Base-by-base conservation (phyloP, 37 sponge, comb jelly and placozoan species). In the Aplysina aerophoba region DNA sequence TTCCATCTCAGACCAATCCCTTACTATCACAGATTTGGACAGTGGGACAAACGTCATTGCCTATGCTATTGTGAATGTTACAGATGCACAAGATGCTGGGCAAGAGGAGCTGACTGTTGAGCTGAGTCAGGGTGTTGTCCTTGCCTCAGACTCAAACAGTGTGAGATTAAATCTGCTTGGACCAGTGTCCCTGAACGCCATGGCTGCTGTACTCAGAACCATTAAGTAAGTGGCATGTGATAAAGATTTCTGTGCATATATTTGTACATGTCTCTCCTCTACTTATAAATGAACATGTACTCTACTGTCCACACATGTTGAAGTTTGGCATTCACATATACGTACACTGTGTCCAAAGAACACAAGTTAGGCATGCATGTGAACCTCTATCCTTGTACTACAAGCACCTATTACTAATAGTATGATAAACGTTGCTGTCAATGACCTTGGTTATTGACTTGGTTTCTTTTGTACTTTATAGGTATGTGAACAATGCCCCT, bases 1-100 rank as follows among this genome's bases (percentile, higher is more conserved):
- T 20, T 39, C 74, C 13, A 31, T 92, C 19, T 69, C 87, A 30
- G 27, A 86, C 56, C 12, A 22, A 27, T 86, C 87, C 55, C 71
- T 92, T 44, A 60, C 79, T 22, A 85, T 92, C 81, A 74, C 86
- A 16, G 92, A 92, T 81, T 69, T 41, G 65, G 92, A 92, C 54
- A 66, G 58, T 77, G 92, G 86, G 12, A 79, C 27, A 13, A 92
- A 57, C 28, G 28, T 37, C 16, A 81, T 88, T 15, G 5, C 0
- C 0, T 67, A 0, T 40, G 91, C 91, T 15, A 33, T 83, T 30
- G 80, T 90, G n/a, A 53, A 79, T n/a, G 71, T 90, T 4, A n/a
- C 28, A 2, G 56, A 83, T 28, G 40, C 83, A 0, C 83, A 28
- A 38, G 87, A 83, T 78, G 80, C 4, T 21, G 83, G 28, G 1